Evolutionary conservation across 1,140 invertebrate species (phyloP).

Genomic region (Zaprionus lachaisei): DNA sequence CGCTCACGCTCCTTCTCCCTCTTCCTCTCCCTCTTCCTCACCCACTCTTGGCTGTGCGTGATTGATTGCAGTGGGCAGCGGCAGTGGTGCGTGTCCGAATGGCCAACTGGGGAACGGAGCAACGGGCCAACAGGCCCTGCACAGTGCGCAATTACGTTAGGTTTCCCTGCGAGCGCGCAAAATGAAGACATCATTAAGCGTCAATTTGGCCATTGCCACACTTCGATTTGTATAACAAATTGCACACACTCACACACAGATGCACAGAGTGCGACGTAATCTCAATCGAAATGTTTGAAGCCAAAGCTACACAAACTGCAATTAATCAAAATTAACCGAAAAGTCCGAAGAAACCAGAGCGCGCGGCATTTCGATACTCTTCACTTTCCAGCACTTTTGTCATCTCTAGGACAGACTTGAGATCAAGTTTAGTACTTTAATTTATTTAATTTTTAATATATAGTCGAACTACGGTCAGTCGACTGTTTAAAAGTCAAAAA

Average conservation of each 20-base stretch:
- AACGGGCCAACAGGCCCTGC: slow-evolving; percentile 45
- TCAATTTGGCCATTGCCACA: slow-evolving; percentile 74
- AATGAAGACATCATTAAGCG: slow-evolving; percentile 80
- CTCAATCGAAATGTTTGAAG: slow-evolving; percentile 35
- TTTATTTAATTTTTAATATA: too few relatives aligned
- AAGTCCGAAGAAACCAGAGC: slow-evolving; percentile 19
- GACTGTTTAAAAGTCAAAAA: too few relatives aligned
- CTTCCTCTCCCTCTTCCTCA: background rate
- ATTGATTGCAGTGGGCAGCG: slow-evolving; percentile 72
- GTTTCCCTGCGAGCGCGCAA: slow-evolving; percentile 53
- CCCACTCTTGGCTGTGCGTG: slow-evolving; percentile 9
- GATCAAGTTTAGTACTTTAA: background rate
- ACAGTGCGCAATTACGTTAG: slow-evolving; percentile 62
- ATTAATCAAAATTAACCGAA: slow-evolving; percentile 50
- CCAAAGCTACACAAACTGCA: slow-evolving; percentile 45
- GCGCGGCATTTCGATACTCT: slow-evolving; percentile 29
- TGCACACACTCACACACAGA: slow-evolving; percentile 48
- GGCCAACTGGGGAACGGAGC: slow-evolving; percentile 39
- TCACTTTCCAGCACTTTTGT: background rate
- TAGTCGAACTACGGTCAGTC: too few relatives aligned
- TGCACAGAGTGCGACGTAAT: slow-evolving; percentile 24
- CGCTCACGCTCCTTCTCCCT: slow-evolving; percentile 1
- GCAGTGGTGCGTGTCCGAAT: slow-evolving; percentile 70
- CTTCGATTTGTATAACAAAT: slow-evolving; percentile 69
- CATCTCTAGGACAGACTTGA: background rate